These are phyloP conservation scores for Myotis planiceps DNA, from an alignment of 2,797 vertebrate genomes.

Conservation along the genomic window DNA sequence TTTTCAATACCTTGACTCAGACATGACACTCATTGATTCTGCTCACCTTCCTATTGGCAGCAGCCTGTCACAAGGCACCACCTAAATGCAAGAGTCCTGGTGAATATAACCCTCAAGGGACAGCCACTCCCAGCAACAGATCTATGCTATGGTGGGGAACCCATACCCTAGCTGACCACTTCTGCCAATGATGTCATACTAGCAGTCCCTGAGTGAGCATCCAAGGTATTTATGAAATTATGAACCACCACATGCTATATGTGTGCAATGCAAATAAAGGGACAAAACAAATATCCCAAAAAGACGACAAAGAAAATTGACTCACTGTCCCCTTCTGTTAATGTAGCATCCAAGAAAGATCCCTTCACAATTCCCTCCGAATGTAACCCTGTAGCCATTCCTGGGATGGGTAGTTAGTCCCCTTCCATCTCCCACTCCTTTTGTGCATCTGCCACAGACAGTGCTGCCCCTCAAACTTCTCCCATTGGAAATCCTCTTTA, in stretches of 20 bases:
- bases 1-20: not conserved
- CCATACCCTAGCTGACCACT: not conserved
- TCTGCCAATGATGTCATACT: not conserved
- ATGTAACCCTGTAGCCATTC: too few relatives aligned
- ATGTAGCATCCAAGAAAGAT: not conserved
- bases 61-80: not conserved
- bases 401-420: not conserved
- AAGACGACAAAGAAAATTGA: not conserved
- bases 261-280: not conserved
- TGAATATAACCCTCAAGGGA: not conserved
- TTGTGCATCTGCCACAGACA: not conserved
- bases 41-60: not conserved
- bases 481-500: not conserved
- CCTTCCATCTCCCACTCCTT: not conserved
- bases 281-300: not conserved
- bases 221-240: not conserved
- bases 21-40: not conserved
- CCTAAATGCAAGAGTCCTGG: not conserved
- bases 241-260: fast-evolving
- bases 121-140: not conserved
- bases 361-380: not conserved
- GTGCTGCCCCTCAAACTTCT: not conserved
- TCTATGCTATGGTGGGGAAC: not conserved
- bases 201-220: not conserved
- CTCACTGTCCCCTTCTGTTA: not conserved